Percentiles rank a stretch among this genome's conserved stretches.
These are phyloP conservation scores for Phylloscopus trochiloides DNA, from an alignment of 2,113 vertebrate species.

Conservation along the genomic window DNA sequence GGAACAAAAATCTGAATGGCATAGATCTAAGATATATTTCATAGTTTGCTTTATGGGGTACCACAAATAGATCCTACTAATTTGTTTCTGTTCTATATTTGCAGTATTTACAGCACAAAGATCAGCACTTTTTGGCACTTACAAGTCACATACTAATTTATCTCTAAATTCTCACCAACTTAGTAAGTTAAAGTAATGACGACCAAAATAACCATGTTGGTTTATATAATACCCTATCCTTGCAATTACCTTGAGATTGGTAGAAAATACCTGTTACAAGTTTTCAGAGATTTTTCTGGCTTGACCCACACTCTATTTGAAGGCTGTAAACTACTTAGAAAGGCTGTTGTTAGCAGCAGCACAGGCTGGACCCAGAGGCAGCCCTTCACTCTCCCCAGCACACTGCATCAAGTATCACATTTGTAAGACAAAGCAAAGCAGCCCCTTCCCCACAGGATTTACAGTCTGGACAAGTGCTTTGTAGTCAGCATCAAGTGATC, in stretches of 20 bases:
- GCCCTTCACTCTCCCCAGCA: not conserved
- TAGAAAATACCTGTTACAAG: not conserved
- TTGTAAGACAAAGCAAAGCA: not conserved
- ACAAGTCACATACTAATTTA: accelerated
- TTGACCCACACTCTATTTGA: not conserved
- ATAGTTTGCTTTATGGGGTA: not conserved
- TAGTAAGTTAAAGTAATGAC: not conserved
- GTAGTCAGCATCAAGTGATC: not conserved
- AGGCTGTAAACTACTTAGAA: not conserved
- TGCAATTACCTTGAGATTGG: not conserved
- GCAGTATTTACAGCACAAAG: not conserved
- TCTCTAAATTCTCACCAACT: not conserved
- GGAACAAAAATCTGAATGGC: not conserved
- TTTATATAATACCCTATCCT: not conserved
- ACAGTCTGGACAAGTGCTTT: not conserved
- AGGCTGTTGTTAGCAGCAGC: not conserved
- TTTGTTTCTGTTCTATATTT: not conserved
- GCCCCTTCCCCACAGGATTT: not conserved
- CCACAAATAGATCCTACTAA: not conserved
- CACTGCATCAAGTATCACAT: not conserved
- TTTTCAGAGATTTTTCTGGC: not conserved
- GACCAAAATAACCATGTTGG: not conserved
- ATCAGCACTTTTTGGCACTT: not conserved
- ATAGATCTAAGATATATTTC: not conserved
- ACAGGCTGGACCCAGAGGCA: not conserved